Evolutionary conservation across 2,888 invertebrate genomes (phyloP).

Genomic region (Argynnis bischoffii): DNA sequence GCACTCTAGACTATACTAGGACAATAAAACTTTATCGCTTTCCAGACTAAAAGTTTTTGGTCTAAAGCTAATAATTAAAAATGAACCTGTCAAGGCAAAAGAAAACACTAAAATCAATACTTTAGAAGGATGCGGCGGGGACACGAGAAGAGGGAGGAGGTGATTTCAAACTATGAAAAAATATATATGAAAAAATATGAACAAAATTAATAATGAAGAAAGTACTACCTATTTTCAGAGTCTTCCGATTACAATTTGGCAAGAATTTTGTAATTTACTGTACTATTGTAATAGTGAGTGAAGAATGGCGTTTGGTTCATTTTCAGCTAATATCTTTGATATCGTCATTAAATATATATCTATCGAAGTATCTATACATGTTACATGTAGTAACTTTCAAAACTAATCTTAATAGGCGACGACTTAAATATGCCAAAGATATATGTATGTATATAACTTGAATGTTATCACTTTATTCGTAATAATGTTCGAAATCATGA

Average conservation of each 20-base stretch:
- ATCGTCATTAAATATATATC: conserved; percentile 14
- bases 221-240: conserved; percentile 47
- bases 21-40: conserved; percentile 74
- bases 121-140: neutral
- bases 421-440: conserved; percentile 36
- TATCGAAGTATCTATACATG: conserved; percentile 11
- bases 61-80: conserved; percentile 19
- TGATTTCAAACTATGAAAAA: conserved; percentile 10
- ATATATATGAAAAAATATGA: neutral
- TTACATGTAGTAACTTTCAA: conserved; percentile 34
- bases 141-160: neutral
- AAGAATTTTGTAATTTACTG: conserved; percentile 17
- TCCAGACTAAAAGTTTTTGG: conserved; percentile 47
- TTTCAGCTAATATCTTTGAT: conserved; percentile 27
- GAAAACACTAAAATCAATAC: neutral
- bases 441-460: conserved; percentile 49
- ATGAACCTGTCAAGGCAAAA: neutral
- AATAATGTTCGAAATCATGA: conserved; percentile 62
- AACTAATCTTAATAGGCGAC: conserved; percentile 33
- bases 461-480: conserved; percentile 77
- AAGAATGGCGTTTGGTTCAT: conserved; percentile 6
- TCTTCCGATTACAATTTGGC: conserved; percentile 60
- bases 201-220: neutral
- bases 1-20: conserved; percentile 78
- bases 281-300: conserved; percentile 6